Evolutionary conservation across 1,140 invertebrate species (phyloP), one percentile per base, ranked within the genome.

Genomic region (Heliconius hermathena): DNA sequence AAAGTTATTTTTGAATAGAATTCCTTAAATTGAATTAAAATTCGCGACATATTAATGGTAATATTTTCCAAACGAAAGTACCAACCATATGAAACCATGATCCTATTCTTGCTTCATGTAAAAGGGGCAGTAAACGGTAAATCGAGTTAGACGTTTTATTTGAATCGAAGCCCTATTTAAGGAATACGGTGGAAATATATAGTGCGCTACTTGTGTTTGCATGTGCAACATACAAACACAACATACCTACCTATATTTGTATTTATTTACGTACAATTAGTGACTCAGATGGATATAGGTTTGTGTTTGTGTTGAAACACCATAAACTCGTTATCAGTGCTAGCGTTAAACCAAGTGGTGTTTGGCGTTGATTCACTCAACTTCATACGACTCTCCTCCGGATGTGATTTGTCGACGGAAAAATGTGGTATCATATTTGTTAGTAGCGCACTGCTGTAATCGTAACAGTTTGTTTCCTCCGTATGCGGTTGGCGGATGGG

Each of bases 331-430:
- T 92, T 94, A 91, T 94, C 89, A 89, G 86, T 85, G 76, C 77
- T 83, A 86, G 85, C 82, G 84, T 88, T 84, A 87, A 87, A 85
- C 80, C 77, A 79, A 85, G 80, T 82, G 84, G 81, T 85, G 79
- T 73, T 88, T 79, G 76, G 84, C 81, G 89, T 91, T 92, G 91
- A 93, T 90, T 93, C 91, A 92, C 83, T 80, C 88, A 87, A 84
- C 88, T 91, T 83, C 84, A 84, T 83, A 83, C 79, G 84, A 74
- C 84, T 87, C 88, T 87, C 91, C 91, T 93, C 91, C 93, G 93
- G 93, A 94, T 94, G 89, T 93, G 93, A 93, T 93, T 93, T 92
- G 92, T 91, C 90, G 91, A 91, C 89, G 87, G 89, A 93, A 93
- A 91, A 91, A 93, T 93, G 91, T 90, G 88, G 85, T 90, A 93